Conservation (phyloP, 2,888 invertebrate species). For the Amphimallon solstitiale region DNA sequence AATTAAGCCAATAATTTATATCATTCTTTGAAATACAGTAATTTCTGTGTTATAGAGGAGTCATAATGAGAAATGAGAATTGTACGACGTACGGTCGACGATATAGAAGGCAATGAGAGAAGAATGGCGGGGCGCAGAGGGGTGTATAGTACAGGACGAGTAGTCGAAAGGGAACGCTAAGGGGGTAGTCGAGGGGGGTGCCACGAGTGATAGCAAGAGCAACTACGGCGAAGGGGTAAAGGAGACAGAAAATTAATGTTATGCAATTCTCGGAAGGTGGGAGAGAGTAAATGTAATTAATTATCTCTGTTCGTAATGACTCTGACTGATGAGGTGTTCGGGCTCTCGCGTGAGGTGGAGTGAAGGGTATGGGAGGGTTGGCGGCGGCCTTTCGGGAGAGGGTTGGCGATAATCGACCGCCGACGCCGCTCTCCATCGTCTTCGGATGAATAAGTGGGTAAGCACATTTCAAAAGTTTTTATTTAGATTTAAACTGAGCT, state of each 20-base stretch:
- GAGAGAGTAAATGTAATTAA: constrained; percentile 72
- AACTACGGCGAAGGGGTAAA: constrained; percentile 42
- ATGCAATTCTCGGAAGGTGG: constrained; percentile 67
- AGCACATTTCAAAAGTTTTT: constrained; percentile 37
- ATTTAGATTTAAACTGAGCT: constrained; percentile 13
- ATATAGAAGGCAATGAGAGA: too few species aligned
- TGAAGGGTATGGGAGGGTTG: constrained; percentile 50
- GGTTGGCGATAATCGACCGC: constrained; percentile 58
- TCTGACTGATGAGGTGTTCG: constrained; percentile 71
- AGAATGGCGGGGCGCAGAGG: constrained; percentile 43
- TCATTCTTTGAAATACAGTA: constrained; percentile 56
- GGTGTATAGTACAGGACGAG: constrained; percentile 48
- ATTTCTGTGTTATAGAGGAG: constrained; percentile 57
- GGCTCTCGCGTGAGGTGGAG: constrained; percentile 56
- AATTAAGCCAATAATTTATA: constrained; percentile 61
- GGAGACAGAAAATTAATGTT: constrained; percentile 62
- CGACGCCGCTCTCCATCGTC: constrained; percentile 36
- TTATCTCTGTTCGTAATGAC: constrained; percentile 72
- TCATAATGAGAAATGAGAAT: constrained; percentile 64
- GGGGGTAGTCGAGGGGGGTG: neutral
- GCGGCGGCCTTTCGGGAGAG: constrained; percentile 40
- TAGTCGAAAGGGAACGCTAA: constrained; percentile 49
- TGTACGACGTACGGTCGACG: constrained; percentile 54
- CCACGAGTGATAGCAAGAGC: neutral
- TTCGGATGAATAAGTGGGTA: constrained; percentile 35